phyloP scores from a whole-genome alignment of 2,888 invertebrate genomes.

The Argyra leucocephala region DNA sequence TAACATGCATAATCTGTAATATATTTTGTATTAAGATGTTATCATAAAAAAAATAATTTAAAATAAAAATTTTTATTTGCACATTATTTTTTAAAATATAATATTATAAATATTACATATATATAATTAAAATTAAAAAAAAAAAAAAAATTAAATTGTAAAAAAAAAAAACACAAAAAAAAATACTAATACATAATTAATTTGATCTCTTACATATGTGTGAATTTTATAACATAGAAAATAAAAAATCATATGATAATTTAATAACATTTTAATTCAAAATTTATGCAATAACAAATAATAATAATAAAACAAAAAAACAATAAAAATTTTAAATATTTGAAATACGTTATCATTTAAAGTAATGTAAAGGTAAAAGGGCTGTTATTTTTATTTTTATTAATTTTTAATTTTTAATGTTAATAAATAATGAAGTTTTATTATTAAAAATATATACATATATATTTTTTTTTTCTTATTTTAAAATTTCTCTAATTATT shows the following conservation, averaged over 20 bases:
- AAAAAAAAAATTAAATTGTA: not conserved
- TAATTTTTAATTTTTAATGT: not conserved
- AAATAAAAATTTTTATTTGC: not conserved
- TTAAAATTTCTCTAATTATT: not conserved
- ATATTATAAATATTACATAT: not conserved
- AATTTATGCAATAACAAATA: too few species aligned
- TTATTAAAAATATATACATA: not conserved
- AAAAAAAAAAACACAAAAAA: not conserved
- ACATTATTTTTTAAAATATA: not conserved
- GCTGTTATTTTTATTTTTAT: not conserved
- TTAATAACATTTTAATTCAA: not conserved
- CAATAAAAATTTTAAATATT: not conserved
- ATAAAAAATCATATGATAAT: not conserved
- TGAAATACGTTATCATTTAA: too few species aligned
- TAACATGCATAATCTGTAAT: not conserved
- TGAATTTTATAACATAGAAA: not conserved
- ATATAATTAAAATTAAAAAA: not conserved
- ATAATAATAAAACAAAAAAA: too few species aligned
- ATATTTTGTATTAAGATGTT: constrained; percentile 1
- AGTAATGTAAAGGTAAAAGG: not conserved
- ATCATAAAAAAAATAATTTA: not conserved
- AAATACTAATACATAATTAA: not conserved
- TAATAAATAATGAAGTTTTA: not conserved
- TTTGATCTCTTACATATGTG: constrained; percentile 1
- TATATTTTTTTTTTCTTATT: not conserved